Evolutionary conservation across 2,113 vertebrate species (phyloP), one percentile per base, ranked within the genome.

Genomic region (Halcyon senegalensis): DNA sequence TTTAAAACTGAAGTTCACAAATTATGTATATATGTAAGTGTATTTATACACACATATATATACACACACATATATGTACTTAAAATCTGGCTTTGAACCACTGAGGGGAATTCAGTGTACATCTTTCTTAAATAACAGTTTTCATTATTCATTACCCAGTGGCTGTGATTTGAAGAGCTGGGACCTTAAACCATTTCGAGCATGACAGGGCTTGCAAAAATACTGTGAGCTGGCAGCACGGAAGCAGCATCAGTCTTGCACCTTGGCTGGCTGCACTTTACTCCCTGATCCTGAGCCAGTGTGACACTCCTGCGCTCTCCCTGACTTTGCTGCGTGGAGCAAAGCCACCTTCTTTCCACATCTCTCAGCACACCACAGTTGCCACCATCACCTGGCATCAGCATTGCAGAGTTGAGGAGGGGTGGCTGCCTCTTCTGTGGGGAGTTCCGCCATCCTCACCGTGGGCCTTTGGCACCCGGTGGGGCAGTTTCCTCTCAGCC

Each of bases 91-190:
- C 48, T 91, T 56, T 81, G 46, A 72, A 77, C 60, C 19, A 51
- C 59, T 35, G 43, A 43, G 23, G 33, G 20, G 12, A 81, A 89
- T 81, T 75, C 33, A 82, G 1, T 51, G 43, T 39, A 15, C 7
- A 43, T 70, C 12, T 89, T 91, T 21, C 46, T 81, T 92, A 76
- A 86, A 53, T 68, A 75, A 55, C 5, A 41, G 0, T 63, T 88
- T 66, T 63, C 59, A 63, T 84, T 63, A 63, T 8, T 66, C 9
- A 7, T 69, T 92, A 43, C 41, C 24, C 43, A 35, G 30, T 70
- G 74, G 27, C 50, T 96, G 56, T 68, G 46, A 84, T 87, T 76
- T 76, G 74, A 79, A 51, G 78, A 90, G 35, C 53, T 92, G 84
- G 33, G 91, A 70, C 73, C 56, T 89, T 87, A 83, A 82, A 73